A percentile compares a stretch with the other conserved stretches of the same genome.
Evolutionary conservation across 2,888 invertebrate genomes (phyloP).

Genomic region (Heliconius ethilla): DNA sequence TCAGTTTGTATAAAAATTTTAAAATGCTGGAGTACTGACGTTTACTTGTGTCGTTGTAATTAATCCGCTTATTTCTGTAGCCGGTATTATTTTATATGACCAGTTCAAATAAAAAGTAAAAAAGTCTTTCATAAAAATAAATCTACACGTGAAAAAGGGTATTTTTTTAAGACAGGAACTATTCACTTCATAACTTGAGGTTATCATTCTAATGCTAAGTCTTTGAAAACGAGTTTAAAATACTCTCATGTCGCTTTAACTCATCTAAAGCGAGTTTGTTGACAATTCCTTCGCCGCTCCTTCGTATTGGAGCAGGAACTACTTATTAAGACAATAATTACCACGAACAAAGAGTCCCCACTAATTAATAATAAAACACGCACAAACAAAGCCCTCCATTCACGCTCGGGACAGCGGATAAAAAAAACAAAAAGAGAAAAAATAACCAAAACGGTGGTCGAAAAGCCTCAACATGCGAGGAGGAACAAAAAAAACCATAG

Average conservation of each 20-base stretch:
- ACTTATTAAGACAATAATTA: slow-evolving; percentile 82
- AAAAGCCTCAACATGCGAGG: slow-evolving; percentile 80
- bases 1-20: slow-evolving; percentile 29
- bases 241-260: slow-evolving; percentile 57
- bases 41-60: slow-evolving; percentile 31
- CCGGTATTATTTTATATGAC: slow-evolving; percentile 21
- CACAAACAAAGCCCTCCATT: slow-evolving; percentile 80
- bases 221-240: slow-evolving; percentile 55
- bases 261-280: slow-evolving; percentile 66
- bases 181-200: slow-evolving; percentile 30
- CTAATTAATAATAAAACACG: slow-evolving; percentile 83
- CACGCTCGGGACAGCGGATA: slow-evolving; percentile 74
- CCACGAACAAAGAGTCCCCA: slow-evolving; percentile 80
- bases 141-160: not conserved
- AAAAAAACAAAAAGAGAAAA: slow-evolving; percentile 65
- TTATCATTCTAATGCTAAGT: slow-evolving; percentile 40
- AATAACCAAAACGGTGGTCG: slow-evolving; percentile 81
- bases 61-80: slow-evolving; percentile 26
- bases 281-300: slow-evolving; percentile 69
- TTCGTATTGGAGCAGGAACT: slow-evolving; percentile 78
- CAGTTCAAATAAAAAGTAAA: slow-evolving; percentile 3
- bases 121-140: slow-evolving; percentile 21
- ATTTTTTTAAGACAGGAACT: slow-evolving; percentile 13
- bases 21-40: slow-evolving; percentile 25
- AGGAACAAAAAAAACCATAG: slow-evolving; percentile 78